Conservation (phyloP, 1,140 invertebrate species). For the Trichonephila clavata region DNA sequence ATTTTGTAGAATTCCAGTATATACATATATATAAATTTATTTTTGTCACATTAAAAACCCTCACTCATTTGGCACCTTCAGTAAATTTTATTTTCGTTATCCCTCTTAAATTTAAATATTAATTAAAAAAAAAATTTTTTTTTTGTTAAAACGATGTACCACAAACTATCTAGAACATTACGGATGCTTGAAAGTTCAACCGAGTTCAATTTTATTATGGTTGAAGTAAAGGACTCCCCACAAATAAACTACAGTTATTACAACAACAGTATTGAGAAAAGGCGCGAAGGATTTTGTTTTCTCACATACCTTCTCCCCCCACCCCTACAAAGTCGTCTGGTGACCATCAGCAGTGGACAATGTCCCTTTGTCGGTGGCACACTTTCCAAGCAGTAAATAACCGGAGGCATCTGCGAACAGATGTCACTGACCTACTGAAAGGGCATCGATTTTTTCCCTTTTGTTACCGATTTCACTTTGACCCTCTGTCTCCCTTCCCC, state of each 20-base stretch:
- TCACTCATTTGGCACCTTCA: too few species aligned
- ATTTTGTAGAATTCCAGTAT: too few species aligned
- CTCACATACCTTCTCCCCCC: background rate
- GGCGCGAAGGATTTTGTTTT: background rate
- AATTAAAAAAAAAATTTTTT: too few species aligned
- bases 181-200: background rate
- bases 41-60: too few species aligned
- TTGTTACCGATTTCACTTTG: background rate
- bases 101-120: too few species aligned
- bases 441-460: slow-evolving; percentile 18
- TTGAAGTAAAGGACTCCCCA: background rate
- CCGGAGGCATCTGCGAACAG: slow-evolving; percentile 28
- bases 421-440: slow-evolving; percentile 56
- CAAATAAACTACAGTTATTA: background rate
- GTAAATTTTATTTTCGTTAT: too few species aligned
- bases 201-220: background rate
- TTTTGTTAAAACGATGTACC: too few species aligned
- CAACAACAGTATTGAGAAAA: background rate
- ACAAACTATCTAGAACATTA: too few species aligned
- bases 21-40: too few species aligned
- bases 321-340: background rate
- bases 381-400: slow-evolving; percentile 66
- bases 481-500: background rate
- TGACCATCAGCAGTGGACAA: slow-evolving; percentile 63
- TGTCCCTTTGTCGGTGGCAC: slow-evolving; percentile 63